Evolutionary conservation across 2,113 vertebrate genomes (phyloP).

Genomic region (Trichechus manatus): DNA sequence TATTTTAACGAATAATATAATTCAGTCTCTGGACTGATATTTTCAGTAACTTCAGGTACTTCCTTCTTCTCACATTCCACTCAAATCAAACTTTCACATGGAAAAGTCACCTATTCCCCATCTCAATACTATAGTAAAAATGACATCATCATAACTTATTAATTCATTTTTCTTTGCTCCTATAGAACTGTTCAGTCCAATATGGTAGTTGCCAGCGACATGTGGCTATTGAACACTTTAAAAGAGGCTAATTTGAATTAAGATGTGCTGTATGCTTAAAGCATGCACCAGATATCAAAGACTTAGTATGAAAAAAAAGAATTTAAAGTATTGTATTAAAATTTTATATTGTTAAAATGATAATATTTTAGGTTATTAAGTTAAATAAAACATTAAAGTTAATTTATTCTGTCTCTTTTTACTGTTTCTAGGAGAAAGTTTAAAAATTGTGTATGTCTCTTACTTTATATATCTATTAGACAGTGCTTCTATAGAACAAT

Average conservation of each 20-base stretch:
- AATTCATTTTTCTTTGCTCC: background rate
- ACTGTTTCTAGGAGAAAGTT: background rate
- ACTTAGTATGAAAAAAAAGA: background rate
- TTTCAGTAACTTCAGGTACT: background rate
- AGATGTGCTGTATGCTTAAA: background rate
- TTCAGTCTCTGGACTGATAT: background rate
- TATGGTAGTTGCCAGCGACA: no score
- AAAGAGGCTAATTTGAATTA: background rate
- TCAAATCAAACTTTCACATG: background rate
- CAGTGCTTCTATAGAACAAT: background rate
- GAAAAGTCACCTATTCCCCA: background rate
- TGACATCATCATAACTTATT: background rate
- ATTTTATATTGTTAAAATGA: no score
- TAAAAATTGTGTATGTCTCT: background rate
- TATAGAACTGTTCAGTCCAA: background rate
- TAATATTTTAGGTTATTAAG: background rate
- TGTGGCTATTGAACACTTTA: background rate
- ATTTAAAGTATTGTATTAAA: background rate
- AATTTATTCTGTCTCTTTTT: background rate
- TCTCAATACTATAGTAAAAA: background rate
- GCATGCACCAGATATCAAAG: background rate
- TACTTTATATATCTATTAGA: background rate
- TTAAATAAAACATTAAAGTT: background rate
- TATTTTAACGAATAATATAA: background rate
- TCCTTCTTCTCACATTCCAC: background rate